Evolutionary conservation across 2,888 invertebrate genomes (phyloP).

Genomic region (Caenorhabditis imperialis): DNA sequence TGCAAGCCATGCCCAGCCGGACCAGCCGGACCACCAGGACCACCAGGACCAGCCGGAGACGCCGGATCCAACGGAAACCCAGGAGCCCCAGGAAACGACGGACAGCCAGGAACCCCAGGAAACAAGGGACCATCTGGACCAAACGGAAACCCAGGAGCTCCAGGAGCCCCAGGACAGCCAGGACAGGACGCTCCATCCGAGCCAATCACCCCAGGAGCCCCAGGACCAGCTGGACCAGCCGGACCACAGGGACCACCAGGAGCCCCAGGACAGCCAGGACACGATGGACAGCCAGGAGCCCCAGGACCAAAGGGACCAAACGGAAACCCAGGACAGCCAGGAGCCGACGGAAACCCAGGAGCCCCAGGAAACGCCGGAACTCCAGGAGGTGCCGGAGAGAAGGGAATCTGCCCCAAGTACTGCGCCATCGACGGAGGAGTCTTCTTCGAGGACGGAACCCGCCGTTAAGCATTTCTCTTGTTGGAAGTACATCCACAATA

Average conservation of each 20-base stretch:
- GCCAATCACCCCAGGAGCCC: constrained; percentile 67
- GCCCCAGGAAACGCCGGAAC: constrained; percentile 64
- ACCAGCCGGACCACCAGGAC: constrained; percentile 65
- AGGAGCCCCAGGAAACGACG: constrained; percentile 56
- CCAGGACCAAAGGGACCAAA: constrained; percentile 65
- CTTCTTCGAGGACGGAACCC: constrained; percentile 76
- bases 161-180: constrained; percentile 72
- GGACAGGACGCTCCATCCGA: constrained; percentile 70
- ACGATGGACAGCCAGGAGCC: constrained; percentile 55
- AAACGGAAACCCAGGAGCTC: constrained; percentile 69
- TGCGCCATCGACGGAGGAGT: constrained; percentile 76
- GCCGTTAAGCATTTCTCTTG: constrained; percentile 28
- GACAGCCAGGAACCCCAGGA: constrained; percentile 66
- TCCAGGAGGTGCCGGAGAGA: constrained; percentile 62
- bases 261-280: constrained; percentile 64
- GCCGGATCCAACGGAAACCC: constrained; percentile 56
- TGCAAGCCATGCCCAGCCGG: constrained; percentile 71
- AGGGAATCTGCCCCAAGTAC: constrained; percentile 71
- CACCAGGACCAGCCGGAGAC: constrained; percentile 64
- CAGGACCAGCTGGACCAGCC: constrained; percentile 65
- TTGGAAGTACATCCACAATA: constrained; percentile 10
- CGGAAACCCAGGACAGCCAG: constrained; percentile 61
- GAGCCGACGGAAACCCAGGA: constrained; percentile 60
- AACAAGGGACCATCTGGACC: constrained; percentile 70
- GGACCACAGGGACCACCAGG: constrained; percentile 68